Evolutionary conservation across 2,888 invertebrate species (phyloP).

Genomic region (Mayetiola destructor): DNA sequence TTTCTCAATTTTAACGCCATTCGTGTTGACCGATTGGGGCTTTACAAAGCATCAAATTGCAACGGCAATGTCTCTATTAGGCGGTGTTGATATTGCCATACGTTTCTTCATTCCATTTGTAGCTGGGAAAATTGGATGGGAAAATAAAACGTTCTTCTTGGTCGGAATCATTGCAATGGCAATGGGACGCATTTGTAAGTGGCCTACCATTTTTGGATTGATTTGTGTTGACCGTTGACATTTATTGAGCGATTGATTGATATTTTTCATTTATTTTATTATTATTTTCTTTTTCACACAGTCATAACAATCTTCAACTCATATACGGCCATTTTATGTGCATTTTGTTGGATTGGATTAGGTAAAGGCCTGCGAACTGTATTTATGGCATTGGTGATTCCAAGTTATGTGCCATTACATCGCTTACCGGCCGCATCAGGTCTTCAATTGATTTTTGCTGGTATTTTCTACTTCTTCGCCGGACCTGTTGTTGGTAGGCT

Average conservation of each 20-base stretch:
- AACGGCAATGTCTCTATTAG: slow-evolving; percentile 52
- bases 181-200: slow-evolving; percentile 46
- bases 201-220: slow-evolving; percentile 18
- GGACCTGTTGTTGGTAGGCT: slow-evolving; percentile 52
- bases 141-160: slow-evolving; percentile 54
- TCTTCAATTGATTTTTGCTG: slow-evolving; percentile 50
- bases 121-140: slow-evolving; percentile 53
- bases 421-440: slow-evolving; percentile 57
- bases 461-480: slow-evolving; percentile 43
- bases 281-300: slow-evolving; percentile 25
- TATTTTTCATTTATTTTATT: background rate
- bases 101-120: slow-evolving; percentile 53
- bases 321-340: slow-evolving; percentile 40
- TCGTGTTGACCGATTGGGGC: slow-evolving; percentile 52
- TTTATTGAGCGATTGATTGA: background rate
- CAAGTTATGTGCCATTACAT: slow-evolving; percentile 52
- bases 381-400: slow-evolving; percentile 59
- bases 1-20: slow-evolving; percentile 57
- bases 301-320: slow-evolving; percentile 47
- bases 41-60: slow-evolving; percentile 43
- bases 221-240: background rate
- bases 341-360: slow-evolving; percentile 51
- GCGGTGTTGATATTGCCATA: slow-evolving; percentile 47
- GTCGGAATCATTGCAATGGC: slow-evolving; percentile 54
- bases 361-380: slow-evolving; percentile 59